Evolutionary conservation across 2,113 vertebrate genomes (phyloP).

Genomic region (Chascanopsetta lugubris): DNA sequence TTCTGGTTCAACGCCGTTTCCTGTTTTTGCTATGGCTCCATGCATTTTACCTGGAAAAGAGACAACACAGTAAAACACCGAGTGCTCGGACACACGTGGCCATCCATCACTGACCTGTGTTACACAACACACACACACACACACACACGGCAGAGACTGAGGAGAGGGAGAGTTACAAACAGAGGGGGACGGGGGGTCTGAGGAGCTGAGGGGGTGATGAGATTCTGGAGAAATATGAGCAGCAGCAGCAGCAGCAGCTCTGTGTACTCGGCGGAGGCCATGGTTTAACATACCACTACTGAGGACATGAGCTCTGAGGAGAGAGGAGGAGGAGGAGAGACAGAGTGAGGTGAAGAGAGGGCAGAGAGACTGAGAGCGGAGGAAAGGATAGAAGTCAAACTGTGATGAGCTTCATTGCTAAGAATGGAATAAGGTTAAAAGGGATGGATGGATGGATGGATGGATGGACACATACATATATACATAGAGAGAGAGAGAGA

Average conservation of each 20-base stretch:
- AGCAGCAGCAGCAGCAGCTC: slow-evolving; percentile 32
- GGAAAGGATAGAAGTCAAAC: not conserved
- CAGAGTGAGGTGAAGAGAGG: not conserved
- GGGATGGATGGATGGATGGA: no score
- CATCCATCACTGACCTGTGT: slow-evolving; percentile 41
- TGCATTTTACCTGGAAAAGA: slow-evolving; percentile 28
- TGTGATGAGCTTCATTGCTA: not conserved
- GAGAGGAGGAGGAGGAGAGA: not conserved
- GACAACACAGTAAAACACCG: slow-evolving; percentile 19
- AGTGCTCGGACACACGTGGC: slow-evolving; percentile 7
- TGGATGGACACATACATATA: no score
- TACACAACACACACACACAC: slow-evolving; percentile 22
- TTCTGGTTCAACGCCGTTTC: slow-evolving; percentile 21
- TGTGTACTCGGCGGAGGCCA: slow-evolving; percentile 3
- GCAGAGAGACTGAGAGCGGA: not conserved
- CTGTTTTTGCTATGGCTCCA: slow-evolving; percentile 26
- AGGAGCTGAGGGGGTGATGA: not conserved
- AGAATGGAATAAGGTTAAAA: not conserved
- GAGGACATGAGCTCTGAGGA: not conserved
- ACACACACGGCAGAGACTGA: no score
- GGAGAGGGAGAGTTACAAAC: slow-evolving; percentile 5
- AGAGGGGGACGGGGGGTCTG: not conserved
- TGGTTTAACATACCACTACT: slow-evolving; percentile 28
- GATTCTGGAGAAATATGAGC: slow-evolving; percentile 40
- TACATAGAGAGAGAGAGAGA: no score